phyloP scores from a whole-genome alignment of 2,888 invertebrate species.

The Stegana nigrithorax region DNA sequence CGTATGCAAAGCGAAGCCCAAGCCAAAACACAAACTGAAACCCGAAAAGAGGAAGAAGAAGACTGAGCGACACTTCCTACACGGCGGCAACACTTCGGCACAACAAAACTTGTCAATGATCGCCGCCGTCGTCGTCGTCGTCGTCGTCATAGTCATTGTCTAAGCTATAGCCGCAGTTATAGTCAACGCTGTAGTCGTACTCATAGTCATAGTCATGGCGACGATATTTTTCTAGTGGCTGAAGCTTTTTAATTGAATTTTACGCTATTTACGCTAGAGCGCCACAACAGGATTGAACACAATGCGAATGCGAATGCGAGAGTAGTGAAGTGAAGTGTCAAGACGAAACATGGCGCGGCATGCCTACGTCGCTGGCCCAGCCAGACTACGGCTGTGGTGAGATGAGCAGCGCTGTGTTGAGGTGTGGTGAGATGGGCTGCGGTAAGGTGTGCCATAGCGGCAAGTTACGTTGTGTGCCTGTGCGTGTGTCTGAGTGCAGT shows the following conservation, averaged over 20 bases:
- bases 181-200: background rate
- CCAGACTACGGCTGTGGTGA: no score
- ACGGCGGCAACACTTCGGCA: background rate
- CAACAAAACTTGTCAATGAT: background rate
- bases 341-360: background rate
- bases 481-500: no score
- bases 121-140: background rate
- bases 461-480: no score
- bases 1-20: background rate
- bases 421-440: background rate
- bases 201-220: slow-evolving; percentile 55
- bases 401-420: background rate
- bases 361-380: background rate
- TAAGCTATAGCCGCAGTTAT: background rate
- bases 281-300: slow-evolving; percentile 17
- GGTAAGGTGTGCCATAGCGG: background rate
- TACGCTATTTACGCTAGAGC: slow-evolving; percentile 51
- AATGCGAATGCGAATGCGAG: slow-evolving; percentile 1
- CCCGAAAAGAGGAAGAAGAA: background rate
- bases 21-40: background rate
- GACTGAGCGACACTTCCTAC: background rate
- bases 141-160: background rate
- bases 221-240: slow-evolving; percentile 61
- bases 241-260: slow-evolving; percentile 59
- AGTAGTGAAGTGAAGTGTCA: slow-evolving; percentile 6